A percentile compares a stretch with the other conserved stretches of the same genome.
These are phyloP conservation scores for Pararge aegeria DNA, from an alignment of 1,140 invertebrate genomes.

Conservation along the genomic window DNA sequence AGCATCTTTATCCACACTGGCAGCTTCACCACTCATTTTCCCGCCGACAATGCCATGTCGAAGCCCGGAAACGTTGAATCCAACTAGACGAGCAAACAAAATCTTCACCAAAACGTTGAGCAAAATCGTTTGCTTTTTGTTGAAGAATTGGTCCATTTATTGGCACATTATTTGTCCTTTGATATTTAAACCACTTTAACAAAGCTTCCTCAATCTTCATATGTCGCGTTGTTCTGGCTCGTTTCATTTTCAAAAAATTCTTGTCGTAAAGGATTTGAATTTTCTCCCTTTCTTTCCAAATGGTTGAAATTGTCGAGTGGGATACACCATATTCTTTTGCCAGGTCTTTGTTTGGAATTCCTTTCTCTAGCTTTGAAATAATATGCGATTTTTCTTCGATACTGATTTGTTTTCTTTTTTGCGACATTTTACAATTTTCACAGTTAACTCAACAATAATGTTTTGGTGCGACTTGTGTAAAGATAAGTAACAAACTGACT, in stretches of 20 bases:
- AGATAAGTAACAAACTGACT: slow-evolving; percentile 33
- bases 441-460: slow-evolving; percentile 27
- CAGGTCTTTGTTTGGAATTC: slow-evolving; percentile 35
- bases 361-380: slow-evolving; percentile 41
- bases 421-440: slow-evolving; percentile 32
- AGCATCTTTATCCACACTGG: slow-evolving; percentile 19
- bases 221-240: slow-evolving; percentile 31
- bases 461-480: slow-evolving; percentile 26
- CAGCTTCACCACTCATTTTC: slow-evolving; percentile 29
- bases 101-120: slow-evolving; percentile 33
- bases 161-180: slow-evolving; percentile 36
- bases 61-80: slow-evolving; percentile 35
- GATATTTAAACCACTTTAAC: slow-evolving; percentile 36
- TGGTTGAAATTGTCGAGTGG: slow-evolving; percentile 47
- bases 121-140: slow-evolving; percentile 41
- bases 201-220: slow-evolving; percentile 35
- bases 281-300: slow-evolving; percentile 41
- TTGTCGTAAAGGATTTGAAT: slow-evolving; percentile 34
- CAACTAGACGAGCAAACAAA: slow-evolving; percentile 38
- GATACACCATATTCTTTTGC: slow-evolving; percentile 41
- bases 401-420: slow-evolving; percentile 33
- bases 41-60: slow-evolving; percentile 22
- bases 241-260: slow-evolving; percentile 44
- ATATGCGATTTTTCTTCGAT: slow-evolving; percentile 39
- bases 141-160: slow-evolving; percentile 38